Evolutionary conservation across 1,140 invertebrate species (phyloP).

Genomic region (Dryas iulia): DNA sequence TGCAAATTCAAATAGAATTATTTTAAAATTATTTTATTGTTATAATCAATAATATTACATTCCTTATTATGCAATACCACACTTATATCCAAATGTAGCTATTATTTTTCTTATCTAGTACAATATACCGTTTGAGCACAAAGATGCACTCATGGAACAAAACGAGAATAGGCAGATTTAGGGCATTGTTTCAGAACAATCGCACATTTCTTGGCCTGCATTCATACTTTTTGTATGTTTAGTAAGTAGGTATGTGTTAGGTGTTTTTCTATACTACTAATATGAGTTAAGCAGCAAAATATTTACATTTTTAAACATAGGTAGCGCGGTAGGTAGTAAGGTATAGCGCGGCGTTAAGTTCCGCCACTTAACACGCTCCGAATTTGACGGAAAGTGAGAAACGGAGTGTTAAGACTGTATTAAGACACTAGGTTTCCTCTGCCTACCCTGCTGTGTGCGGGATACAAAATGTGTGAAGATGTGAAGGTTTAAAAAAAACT

Average conservation of each 20-base stretch:
- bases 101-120: neutral
- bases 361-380: too few species aligned
- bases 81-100: neutral
- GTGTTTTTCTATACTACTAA: neutral
- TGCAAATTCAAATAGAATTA: too few species aligned
- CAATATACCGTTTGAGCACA: slow-evolving; percentile 7
- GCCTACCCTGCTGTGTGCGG: too few species aligned
- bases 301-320: neutral
- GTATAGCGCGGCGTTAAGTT: too few species aligned
- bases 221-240: slow-evolving; percentile 4
- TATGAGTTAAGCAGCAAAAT: neutral
- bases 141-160: slow-evolving; percentile 11
- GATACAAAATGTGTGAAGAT: too few species aligned
- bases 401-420: too few species aligned
- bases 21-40: too few species aligned
- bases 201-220: slow-evolving; percentile 6
- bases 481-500: too few species aligned
- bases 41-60: neutral
- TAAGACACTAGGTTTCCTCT: too few species aligned
- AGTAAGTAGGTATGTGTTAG: neutral
- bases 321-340: too few species aligned
- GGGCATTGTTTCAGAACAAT: slow-evolving; percentile 21
- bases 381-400: too few species aligned
- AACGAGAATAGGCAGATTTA: slow-evolving; percentile 17
- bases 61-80: neutral